These are phyloP conservation scores for Luperina nickerlii DNA, from an alignment of 2,888 invertebrate genomes.

Conservation along the genomic window DNA sequence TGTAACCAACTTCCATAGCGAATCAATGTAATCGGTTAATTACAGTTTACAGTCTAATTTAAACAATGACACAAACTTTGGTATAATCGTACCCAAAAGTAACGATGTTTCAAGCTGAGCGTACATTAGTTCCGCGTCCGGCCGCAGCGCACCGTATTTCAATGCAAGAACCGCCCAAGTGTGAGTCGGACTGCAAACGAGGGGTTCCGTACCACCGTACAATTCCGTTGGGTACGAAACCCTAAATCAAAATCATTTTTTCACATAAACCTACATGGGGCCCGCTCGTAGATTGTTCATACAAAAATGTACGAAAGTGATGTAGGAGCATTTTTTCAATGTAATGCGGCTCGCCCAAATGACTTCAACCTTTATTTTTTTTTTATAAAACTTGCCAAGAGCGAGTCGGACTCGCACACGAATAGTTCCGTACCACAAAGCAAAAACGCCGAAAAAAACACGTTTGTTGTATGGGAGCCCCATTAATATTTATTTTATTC, in stretches of 20 bases:
- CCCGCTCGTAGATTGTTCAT: not conserved
- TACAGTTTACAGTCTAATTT: conserved; percentile 6
- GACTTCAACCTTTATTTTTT: not conserved
- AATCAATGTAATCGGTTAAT: conserved; percentile 19
- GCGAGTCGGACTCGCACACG: no score
- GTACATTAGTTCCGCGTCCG: not conserved
- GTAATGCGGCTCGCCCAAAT: not conserved
- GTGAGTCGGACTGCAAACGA: no score
- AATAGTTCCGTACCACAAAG: no score
- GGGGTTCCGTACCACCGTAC: no score
- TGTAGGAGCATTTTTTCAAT: not conserved
- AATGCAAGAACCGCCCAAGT: no score
- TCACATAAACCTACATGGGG: no score
- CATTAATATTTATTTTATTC: no score
- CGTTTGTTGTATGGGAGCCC: no score
- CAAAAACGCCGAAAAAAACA: no score
- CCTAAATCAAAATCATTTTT: no score
- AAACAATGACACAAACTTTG: not conserved
- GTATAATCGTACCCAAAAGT: not conserved
- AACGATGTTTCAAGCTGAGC: not conserved
- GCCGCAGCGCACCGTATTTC: no score
- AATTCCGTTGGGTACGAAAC: no score
- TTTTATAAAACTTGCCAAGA: not conserved
- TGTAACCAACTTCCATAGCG: conserved; percentile 4
- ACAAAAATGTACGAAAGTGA: not conserved